Evolutionary conservation across 2,888 invertebrate species (phyloP), one percentile per base, ranked within the genome.

Genomic region (Drosophila tripunctata): DNA sequence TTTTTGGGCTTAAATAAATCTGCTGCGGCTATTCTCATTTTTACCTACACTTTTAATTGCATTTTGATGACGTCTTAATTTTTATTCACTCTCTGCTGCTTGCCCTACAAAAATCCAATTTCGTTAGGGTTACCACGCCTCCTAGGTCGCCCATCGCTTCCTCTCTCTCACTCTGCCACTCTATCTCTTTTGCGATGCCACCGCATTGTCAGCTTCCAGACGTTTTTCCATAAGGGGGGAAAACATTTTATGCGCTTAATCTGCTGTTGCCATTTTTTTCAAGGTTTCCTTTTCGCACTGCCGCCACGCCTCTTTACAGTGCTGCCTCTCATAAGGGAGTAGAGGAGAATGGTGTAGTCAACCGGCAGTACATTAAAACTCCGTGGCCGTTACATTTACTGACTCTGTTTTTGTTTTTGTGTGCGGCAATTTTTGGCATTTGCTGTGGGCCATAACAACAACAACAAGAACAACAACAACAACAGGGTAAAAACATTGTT

Each of bases 51-150:
- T 85, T 81, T 83, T 83, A 87, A 83, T 83, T 87, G 87, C 83
- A 81, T 83, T 84, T 87, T 87, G 83, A 87, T 83, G 83, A 87
- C 82, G 84, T 84, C 85, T 83, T 83, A 83, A 83, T 83, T 83
- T 87, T 87, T 83, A 86, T 83, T 80, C 73, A 24, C 27, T 24
- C 50, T 30, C 36, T 48, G 40, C 50, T 36, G 14, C 4, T 17
- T 48, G 36, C 24, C 48, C 24, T 3, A 40, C 51, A 40, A 35
- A 66, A 66, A 69, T 67, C 78, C 68, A 78, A 79, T 76, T 72
- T 75, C 43, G 43, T 57, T 58, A 33, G 50, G 36, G 41, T 40
- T 47, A 36, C 44, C 64, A 30, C 35, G 14, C 30, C 41, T 10
- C 33, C n/a, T 1, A 8, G 10, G 1, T 15, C 7, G 0, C 21